Base-by-base conservation (phyloP, 64 coral and sea anemone genomes). In the Platygyra sinensis region DNA sequence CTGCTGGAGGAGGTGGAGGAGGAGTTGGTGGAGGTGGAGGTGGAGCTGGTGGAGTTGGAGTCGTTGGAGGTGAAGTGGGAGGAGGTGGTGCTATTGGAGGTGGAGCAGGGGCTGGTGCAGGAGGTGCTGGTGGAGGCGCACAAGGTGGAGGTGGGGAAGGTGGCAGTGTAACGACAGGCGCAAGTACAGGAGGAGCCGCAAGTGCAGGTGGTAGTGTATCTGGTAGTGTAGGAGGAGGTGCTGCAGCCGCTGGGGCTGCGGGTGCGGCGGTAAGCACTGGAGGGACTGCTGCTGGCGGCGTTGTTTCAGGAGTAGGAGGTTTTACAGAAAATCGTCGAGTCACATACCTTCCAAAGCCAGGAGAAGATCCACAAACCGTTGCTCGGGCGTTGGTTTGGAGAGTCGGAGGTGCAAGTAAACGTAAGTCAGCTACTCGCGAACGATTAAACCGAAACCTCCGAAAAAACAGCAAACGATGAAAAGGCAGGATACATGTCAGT, bases 391-490 rank as follows among this genome's bases (percentile, higher is more conserved):
- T 91, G 17, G 89, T 91, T 29, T 91, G 80, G 52, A 74, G 67
- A 22, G 79, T 57, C 13, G 89, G 89, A 57, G 39, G 63, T 14
- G 89, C 89, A 78, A 91, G 78, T 42, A 91, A 83, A 83, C 57
- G 89, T 91, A 91, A 60, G 76, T 79, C 6, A 79, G 25, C 22
- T 57, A 25, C 11, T 18, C 62, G 62, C 72, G 51, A 11, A 10
- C 7, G 29, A 54, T 51, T 42, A 13, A 24, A 46, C 16, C 8
- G 38, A 42, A 36, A 36, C 33, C 33, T 36, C 33, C 33, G 33
- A 20, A 18, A n/a, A 51, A 27, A 54, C 16, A 65, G 6, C 17
- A 59, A 42, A 14, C 42, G 25, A 5, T 28, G 6, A 9, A 80
- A 55, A 39, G 5, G 2, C 38, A 39, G 38, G 38, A 46, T 46